Conservation (phyloP, 2,797 vertebrate species). For the Melopsittacus undulatus region DNA sequence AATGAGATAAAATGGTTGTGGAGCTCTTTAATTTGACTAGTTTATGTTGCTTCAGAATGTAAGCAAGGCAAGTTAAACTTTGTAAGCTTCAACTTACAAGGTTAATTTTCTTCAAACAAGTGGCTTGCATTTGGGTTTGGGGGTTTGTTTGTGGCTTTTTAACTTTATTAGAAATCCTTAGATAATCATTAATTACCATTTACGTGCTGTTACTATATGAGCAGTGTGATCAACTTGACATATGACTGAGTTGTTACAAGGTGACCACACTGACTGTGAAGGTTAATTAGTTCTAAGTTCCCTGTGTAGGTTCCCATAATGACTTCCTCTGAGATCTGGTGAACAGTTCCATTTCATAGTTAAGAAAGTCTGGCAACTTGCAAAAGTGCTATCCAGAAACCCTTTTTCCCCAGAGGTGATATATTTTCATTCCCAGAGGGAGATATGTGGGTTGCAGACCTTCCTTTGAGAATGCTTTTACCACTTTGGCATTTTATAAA, state of each 20-base stretch:
- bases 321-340: constrained; percentile 17
- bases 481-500: background rate
- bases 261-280: background rate
- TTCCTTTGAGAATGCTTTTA: background rate
- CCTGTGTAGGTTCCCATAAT: constrained; percentile 1
- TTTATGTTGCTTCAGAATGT: background rate
- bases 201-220: background rate
- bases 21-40: background rate
- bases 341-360: background rate
- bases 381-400: constrained; percentile 4
- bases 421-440: background rate
- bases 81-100: background rate
- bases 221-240: background rate
- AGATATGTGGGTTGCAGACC: background rate
- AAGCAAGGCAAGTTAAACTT: background rate
- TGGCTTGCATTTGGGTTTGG: background rate
- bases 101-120: background rate
- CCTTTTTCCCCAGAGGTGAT: background rate
- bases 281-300: constrained; percentile 42
- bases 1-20: background rate
- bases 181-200: constrained; percentile 32
- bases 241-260: background rate
- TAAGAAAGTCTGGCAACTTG: background rate
- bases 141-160: background rate
- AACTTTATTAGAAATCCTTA: background rate